Evolutionary conservation across 2,113 vertebrate species (phyloP), one percentile per base, ranked within the genome.

Genomic region (Cochlearius cochlearius): DNA sequence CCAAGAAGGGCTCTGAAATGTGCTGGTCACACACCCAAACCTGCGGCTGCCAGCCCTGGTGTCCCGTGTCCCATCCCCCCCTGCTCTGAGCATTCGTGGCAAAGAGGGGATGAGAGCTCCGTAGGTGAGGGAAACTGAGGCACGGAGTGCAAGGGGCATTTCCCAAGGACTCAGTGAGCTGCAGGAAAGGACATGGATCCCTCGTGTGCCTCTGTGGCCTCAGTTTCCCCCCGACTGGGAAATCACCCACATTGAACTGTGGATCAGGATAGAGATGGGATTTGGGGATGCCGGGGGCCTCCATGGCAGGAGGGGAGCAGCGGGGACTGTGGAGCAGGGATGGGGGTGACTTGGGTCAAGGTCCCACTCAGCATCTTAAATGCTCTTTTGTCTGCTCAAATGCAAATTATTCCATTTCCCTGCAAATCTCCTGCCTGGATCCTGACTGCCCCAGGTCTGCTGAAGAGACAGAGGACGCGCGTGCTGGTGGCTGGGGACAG

Each of bases 211-310:
- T 18, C 58, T 6, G 34, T 17, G 34, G 67, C 39, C 29, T 86
- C 69, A n/a, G 49, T 62, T 86, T 41, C 43, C 18, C 55, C 38
- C 9, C 0, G 2, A 13, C 11, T 7, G 18, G 21, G 52, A 68
- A 45, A 68, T 41, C 18, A 1, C 21, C 4, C 8, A 2, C 17
- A 6, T 4, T 16, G 68, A 39, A 2, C 17, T 0, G 0, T 17
- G 47, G 30, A 38, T 74, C 29, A 19, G 34, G 25, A 5, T 3
- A 3, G 43, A 39, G 43, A 26, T 13, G 63, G 20, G 8, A 4
- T 12, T 15, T 36, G 34, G 71, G 47, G 30, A 7, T 30, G 7
- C 29, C 0, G 1, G 32, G 9, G 19, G 7, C 23, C 14, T 56
- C 58, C 1, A 2, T 0, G 17, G 29, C 36, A 29, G 55, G 30